Evolutionary conservation across 2,113 vertebrate genomes (phyloP).

Genomic region (Colistium nudipinnis): DNA sequence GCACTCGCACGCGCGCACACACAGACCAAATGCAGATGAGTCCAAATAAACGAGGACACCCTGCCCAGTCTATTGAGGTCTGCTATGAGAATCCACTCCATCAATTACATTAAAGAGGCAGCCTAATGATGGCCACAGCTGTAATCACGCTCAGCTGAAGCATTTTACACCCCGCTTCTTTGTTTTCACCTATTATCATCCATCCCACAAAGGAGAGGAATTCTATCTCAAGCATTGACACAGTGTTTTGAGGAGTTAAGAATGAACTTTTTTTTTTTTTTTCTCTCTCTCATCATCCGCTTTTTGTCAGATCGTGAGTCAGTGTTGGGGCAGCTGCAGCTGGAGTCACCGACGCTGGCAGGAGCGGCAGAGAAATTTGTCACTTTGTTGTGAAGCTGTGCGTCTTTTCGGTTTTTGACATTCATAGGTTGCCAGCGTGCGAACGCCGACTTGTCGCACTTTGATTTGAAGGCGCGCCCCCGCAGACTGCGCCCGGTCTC

Average conservation of each 20-base stretch:
- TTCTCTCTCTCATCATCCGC: slow-evolving; percentile 52
- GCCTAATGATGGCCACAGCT: slow-evolving; percentile 81
- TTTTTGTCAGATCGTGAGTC: slow-evolving; percentile 65
- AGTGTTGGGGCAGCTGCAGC: slow-evolving; percentile 67
- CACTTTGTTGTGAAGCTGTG: slow-evolving; percentile 40
- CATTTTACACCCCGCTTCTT: slow-evolving; percentile 77
- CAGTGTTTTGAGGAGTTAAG: slow-evolving; percentile 68
- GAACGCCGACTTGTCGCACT: neutral
- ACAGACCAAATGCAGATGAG: slow-evolving; percentile 77
- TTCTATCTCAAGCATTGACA: slow-evolving; percentile 70
- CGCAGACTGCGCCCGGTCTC: neutral
- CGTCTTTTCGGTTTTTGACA: neutral
- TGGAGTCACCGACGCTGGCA: slow-evolving; percentile 58
- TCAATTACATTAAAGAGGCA: slow-evolving; percentile 83
- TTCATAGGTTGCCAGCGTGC: neutral
- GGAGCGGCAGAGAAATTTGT: slow-evolving; percentile 46
- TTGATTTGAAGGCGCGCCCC: neutral
- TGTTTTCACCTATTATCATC: slow-evolving; percentile 80
- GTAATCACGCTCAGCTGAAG: slow-evolving; percentile 81
- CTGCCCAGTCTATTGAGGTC: slow-evolving; percentile 80
- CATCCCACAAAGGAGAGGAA: slow-evolving; percentile 70
- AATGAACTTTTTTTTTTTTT: slow-evolving; percentile 59
- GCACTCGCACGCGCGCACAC: slow-evolving; percentile 39
- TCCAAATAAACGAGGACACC: slow-evolving; percentile 78
- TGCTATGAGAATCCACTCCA: slow-evolving; percentile 82